Conservation (phyloP, 2,888 invertebrate species). For the Ophion ellenae region DNA sequence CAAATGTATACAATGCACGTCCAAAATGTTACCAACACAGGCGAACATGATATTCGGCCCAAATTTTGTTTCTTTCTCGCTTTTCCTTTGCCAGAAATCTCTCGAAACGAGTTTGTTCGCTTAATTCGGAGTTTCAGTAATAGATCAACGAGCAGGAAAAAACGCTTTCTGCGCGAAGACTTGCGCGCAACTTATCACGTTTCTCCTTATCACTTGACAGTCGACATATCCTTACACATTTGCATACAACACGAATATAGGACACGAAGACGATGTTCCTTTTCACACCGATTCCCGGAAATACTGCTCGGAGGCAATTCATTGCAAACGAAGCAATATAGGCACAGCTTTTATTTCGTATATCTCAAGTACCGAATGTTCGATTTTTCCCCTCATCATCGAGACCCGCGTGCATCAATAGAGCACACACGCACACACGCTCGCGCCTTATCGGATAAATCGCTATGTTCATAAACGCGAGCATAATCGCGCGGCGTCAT, state of each 20-base stretch:
- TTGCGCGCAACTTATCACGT: not conserved
- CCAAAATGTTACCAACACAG: too few species aligned
- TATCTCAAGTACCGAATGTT: not conserved
- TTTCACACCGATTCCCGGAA: not conserved
- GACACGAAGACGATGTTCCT: not conserved
- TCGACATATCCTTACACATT: too few species aligned
- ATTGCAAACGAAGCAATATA: not conserved
- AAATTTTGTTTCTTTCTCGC: too few species aligned
- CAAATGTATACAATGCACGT: too few species aligned
- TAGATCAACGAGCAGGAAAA: too few species aligned
- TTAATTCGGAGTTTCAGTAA: too few species aligned
- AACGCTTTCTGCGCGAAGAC: too few species aligned
- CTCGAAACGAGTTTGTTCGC: too few species aligned
- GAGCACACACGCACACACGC: not conserved
- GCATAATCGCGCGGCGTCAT: not conserved
- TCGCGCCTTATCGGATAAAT: not conserved
- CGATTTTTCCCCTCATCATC: not conserved
- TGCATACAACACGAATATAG: not conserved
- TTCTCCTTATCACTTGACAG: not conserved
- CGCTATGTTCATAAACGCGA: not conserved
- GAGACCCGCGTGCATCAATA: too few species aligned
- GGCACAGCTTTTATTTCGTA: not conserved
- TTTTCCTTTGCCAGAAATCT: too few species aligned
- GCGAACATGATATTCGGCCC: too few species aligned
- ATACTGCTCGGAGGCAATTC: not conserved